Conservation (phyloP, 2,797 vertebrate species). For the Mus caroli region DNA sequence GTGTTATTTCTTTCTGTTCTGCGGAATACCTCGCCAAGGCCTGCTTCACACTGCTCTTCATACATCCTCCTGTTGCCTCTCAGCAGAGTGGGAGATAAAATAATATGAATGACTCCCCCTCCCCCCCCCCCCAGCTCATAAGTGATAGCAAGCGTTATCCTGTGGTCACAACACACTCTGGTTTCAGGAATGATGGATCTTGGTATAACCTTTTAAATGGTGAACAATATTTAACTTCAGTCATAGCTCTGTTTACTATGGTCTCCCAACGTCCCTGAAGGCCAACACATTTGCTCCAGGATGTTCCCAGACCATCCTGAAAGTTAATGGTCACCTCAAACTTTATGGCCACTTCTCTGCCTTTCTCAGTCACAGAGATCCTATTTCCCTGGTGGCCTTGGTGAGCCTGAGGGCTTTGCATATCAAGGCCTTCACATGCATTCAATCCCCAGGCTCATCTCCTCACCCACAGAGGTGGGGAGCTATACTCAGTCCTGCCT, state of each 20-base stretch:
- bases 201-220: background rate
- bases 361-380: background rate
- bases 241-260: background rate
- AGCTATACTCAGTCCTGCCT: background rate
- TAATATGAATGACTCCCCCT: too few species aligned
- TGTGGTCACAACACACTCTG: too few species aligned
- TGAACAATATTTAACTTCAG: background rate
- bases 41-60: too few species aligned
- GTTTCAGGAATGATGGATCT: background rate
- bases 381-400: background rate
- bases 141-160: too few species aligned
- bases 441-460: background rate
- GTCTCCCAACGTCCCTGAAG: background rate
- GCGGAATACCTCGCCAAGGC: too few species aligned
- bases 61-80: too few species aligned
- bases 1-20: background rate
- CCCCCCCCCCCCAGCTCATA: too few species aligned
- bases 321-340: background rate
- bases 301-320: background rate
- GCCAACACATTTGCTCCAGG: background rate
- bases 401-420: background rate
- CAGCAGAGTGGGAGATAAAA: too few species aligned
- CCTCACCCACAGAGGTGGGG: background rate
- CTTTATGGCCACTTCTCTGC: background rate
- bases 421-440: background rate